Conservation (phyloP, 30 jellyfish, hydroid and myxozoan genomes). For the Turritopsis dohrnii region DNA sequence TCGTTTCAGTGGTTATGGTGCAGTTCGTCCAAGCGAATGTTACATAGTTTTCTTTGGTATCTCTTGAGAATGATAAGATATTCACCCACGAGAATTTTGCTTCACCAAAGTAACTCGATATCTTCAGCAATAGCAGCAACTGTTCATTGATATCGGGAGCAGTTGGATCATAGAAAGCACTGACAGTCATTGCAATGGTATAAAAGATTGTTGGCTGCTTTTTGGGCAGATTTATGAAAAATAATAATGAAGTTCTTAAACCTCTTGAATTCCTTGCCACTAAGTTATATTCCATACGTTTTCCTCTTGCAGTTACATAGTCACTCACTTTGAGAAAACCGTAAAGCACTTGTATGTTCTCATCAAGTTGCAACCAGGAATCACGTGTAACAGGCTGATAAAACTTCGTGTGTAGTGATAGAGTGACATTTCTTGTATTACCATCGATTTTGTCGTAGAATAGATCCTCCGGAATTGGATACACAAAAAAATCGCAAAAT, state of each 20-base stretch:
- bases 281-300: conserved; percentile 20
- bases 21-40: conserved; percentile 88
- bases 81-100: conserved; percentile 29
- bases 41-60: conserved; percentile 25
- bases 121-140: conserved; percentile 39
- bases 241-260: conserved; percentile 18
- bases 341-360: conserved; percentile 41
- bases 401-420: conserved; percentile 1
- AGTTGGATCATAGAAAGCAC: conserved; percentile 31
- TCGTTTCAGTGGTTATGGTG: conserved; percentile 34
- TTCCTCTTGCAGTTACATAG: conserved; percentile 30
- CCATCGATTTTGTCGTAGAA: conserved; percentile 66
- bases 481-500: conserved; percentile 41
- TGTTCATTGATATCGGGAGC: conserved; percentile 68
- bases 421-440: conserved; percentile 44
- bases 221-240: conserved; percentile 47
- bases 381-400: conserved; percentile 11
- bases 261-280: conserved; percentile 71
- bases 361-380: conserved; percentile 82
- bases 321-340: conserved; percentile 75
- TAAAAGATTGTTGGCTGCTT: conserved; percentile 48
- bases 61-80: conserved; percentile 38
- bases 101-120: conserved; percentile 53
- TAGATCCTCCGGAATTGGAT: conserved; percentile 52
- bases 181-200: conserved; percentile 47